Evolutionary conservation across 2,797 vertebrate species (phyloP).

Genomic region (Fringilla coelebs): DNA sequence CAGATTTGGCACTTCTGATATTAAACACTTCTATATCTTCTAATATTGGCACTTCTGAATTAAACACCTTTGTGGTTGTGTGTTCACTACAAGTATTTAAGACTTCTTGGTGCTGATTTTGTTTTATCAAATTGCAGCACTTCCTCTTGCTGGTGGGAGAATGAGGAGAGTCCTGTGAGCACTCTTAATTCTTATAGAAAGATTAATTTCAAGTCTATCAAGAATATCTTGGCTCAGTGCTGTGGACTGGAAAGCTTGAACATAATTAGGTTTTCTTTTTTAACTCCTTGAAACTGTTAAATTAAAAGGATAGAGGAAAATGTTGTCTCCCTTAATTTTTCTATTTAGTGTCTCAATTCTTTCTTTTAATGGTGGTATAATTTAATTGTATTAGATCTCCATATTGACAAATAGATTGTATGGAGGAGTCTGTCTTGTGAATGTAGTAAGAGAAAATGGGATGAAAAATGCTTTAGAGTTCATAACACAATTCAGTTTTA

Average conservation of each 20-base stretch:
- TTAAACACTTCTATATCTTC: not conserved
- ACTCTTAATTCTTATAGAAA: not conserved
- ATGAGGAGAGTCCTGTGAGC: not conserved
- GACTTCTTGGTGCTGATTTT: not conserved
- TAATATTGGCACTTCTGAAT: not conserved
- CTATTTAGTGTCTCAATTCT: not conserved
- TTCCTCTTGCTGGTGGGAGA: not conserved
- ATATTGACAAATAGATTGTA: constrained; percentile 16
- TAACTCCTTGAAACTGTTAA: not conserved
- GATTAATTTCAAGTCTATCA: not conserved
- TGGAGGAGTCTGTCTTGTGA: not conserved
- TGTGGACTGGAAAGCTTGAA: not conserved
- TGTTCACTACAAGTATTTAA: not conserved
- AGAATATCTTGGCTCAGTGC: not conserved
- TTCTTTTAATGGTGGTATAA: not conserved
- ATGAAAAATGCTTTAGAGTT: not conserved
- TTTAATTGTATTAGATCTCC: not conserved
- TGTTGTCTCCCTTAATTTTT: not conserved
- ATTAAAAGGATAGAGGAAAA: not conserved
- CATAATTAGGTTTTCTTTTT: constrained; percentile 5
- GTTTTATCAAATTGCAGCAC: not conserved
- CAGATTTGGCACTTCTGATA: not conserved
- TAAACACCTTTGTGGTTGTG: not conserved
- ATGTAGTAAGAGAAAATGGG: not conserved
- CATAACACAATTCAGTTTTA: not conserved